Percentiles rank a stretch among this genome's conserved stretches.
These are phyloP conservation scores for Urocyon cinereoargenteus DNA, from an alignment of 2,797 vertebrate species.

Conservation along the genomic window DNA sequence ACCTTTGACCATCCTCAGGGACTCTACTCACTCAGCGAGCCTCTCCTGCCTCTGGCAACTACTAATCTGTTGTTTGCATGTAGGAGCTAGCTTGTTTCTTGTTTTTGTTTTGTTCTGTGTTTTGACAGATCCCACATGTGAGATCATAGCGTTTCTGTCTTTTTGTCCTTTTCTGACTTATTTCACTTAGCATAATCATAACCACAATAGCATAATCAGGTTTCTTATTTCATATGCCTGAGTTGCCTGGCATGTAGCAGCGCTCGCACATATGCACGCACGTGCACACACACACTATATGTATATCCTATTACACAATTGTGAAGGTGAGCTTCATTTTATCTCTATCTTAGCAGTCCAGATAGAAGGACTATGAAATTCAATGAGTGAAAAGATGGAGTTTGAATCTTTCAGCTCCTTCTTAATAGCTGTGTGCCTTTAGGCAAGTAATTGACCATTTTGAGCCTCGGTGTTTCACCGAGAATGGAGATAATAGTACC, in stretches of 20 bases:
- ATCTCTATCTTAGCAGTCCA: neutral
- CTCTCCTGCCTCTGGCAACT: neutral
- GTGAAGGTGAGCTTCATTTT: neutral
- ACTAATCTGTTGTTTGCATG: neutral
- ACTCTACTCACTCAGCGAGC: neutral
- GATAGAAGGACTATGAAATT: neutral
- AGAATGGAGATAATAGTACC: neutral
- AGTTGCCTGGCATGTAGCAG: neutral
- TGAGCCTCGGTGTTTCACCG: neutral
- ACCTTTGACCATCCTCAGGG: neutral
- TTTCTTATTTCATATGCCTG: neutral
- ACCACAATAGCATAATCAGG: neutral
- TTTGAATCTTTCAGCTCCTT: neutral
- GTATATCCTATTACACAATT: no score
- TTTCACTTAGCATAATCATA: neutral
- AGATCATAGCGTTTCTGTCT: neutral
- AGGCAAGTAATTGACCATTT: neutral
- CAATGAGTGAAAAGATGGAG: neutral
- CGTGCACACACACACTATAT: rapidly evolving
- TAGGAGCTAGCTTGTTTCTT: neutral
- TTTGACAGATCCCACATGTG: neutral
- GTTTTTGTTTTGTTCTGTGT: neutral
- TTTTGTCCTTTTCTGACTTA: slow-evolving; percentile 6
- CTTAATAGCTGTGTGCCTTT: neutral
- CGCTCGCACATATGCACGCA: no score